These are phyloP conservation scores for Sinopyrophorus schimmeli DNA, from an alignment of 2,888 invertebrate species.

Conservation along the genomic window DNA sequence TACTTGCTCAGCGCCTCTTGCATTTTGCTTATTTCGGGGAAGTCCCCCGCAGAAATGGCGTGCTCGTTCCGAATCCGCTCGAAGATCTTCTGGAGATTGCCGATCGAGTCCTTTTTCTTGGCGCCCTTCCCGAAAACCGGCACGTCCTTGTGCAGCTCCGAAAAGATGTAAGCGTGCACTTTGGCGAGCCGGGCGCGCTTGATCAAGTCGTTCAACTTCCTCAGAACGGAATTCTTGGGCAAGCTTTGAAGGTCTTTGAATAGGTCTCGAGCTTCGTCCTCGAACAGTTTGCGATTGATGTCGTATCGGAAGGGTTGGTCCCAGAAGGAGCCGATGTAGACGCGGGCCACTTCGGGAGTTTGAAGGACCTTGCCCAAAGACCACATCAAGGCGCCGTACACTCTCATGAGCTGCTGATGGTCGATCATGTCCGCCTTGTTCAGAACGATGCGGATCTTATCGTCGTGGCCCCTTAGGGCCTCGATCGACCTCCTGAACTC, in stretches of 20 bases:
- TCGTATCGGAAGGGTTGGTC: conserved; percentile 94
- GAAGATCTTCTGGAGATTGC: conserved; percentile 86
- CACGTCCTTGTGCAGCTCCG: conserved; percentile 93
- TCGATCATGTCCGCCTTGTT: conserved; percentile 99
- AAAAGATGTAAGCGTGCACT: conserved; percentile 97
- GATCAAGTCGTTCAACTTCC: conserved; percentile 97
- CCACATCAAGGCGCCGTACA: conserved; percentile 99
- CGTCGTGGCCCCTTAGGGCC: conserved; percentile 91
- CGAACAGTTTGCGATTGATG: conserved; percentile 87
- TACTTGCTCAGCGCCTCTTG: conserved; percentile 80
- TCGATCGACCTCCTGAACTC: conserved; percentile 97
- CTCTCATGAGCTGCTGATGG: conserved; percentile 97
- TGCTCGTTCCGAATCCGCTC: conserved; percentile 87
- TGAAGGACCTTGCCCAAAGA: conserved; percentile 96
- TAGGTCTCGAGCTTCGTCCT: conserved; percentile 93
- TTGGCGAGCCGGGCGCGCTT: conserved; percentile 95
- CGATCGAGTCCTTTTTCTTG: conserved; percentile 96
- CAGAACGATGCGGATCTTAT: conserved; percentile 95
- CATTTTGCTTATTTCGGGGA: conserved; percentile 95
- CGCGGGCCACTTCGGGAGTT: conserved; percentile 98
- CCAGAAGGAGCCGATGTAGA: conserved; percentile 99
- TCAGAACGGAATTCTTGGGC: conserved; percentile 92
- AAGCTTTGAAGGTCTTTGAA: conserved; percentile 93
- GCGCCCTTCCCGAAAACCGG: conserved; percentile 96
- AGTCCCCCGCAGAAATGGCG: conserved; percentile 94